These are phyloP conservation scores for Orius laevigatus DNA, from an alignment of 1,140 invertebrate genomes.

Conservation along the genomic window DNA sequence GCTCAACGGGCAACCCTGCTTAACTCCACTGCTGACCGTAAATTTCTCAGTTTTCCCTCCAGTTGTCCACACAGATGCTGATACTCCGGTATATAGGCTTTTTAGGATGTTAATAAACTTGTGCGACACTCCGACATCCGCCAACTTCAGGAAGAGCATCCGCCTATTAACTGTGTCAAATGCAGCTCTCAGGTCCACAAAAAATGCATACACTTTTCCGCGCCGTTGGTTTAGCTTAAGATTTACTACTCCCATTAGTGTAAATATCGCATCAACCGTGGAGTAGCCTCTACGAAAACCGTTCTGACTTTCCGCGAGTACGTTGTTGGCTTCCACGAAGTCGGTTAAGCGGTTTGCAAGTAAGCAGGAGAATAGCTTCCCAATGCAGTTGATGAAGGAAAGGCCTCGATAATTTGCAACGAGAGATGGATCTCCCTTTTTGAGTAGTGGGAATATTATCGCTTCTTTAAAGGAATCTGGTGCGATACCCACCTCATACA, in stretches of 20 bases:
- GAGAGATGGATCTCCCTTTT: constrained; percentile 16
- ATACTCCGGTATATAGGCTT: constrained; percentile 7
- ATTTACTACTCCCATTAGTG: constrained; percentile 6
- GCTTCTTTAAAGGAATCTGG: constrained; percentile 4
- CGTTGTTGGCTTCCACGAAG: constrained; percentile 16
- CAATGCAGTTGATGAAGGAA: constrained; percentile 18
- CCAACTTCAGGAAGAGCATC: neutral
- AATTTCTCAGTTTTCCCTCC: constrained; percentile 10
- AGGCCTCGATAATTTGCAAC: constrained; percentile 22
- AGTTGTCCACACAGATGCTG: constrained; percentile 8
- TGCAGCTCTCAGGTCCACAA: constrained; percentile 3
- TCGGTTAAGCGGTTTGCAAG: constrained; percentile 16
- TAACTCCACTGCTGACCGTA: constrained; percentile 14
- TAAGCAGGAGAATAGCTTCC: constrained; percentile 20
- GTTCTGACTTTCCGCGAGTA: constrained; percentile 18
- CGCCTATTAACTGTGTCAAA: constrained; percentile 9
- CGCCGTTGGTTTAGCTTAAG: neutral
- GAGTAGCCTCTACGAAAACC: constrained; percentile 20
- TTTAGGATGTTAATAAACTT: constrained; percentile 8
- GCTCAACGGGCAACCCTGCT: constrained; percentile 17
- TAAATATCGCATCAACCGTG: constrained; percentile 19
- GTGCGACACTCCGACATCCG: neutral
- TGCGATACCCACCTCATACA: neutral
- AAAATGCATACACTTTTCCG: constrained; percentile 9
- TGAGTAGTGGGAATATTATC: constrained; percentile 12